Base-by-base conservation (phyloP, 92 coral and sea anemone genomes). In the Scolanthus callimorphus region DNA sequence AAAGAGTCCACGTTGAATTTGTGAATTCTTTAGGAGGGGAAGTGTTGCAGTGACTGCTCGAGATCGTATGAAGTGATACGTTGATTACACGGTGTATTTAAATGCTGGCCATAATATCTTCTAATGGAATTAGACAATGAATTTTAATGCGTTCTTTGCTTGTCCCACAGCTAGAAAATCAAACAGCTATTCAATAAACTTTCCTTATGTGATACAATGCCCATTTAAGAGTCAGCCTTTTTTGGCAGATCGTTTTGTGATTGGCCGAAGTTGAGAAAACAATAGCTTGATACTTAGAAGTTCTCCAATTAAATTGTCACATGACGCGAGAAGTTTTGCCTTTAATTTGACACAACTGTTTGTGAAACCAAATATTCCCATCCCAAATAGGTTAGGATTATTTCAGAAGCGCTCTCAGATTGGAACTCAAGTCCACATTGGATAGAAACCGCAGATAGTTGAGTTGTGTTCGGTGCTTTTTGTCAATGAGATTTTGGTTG, bases 41-140 rank as follows among this genome's bases (percentile, higher is more conserved):
- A 4, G 29, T 22, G 59, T 52, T 52, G 59, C 24, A 29, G 59
- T 11, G 3, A 6, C 10, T 6, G 53, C 6, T 4, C 19, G 53
- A 34, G 15, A 4, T 4, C 52, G 52, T 60, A 59, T 68, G 65
- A 60, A 50, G 50, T 60, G 52, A 62, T 56, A 65, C 63, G 65
- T 56, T 62, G 50, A 78, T 77, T 62, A 58, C 56, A 55, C 64
- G 73, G 53, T 68, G 60, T 87, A 87, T 87, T 87, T 87, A 87
- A 87, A 59, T 69, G 59, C 63, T 45, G 62, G 67, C 74, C 39
- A 58, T 78, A 78, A 73, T 70, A 58, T 48, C 41, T 54, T 73
- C 77, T 87, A 84, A 87, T 87, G 96, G 95, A 57, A 85, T 87
- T 62, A 71, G 62, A 87, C 96, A 87, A 87, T 87, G 76, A 70